Evolutionary conservation across 2,797 vertebrate genomes (phyloP).

Genomic region (Gymnocypris eckloni): DNA sequence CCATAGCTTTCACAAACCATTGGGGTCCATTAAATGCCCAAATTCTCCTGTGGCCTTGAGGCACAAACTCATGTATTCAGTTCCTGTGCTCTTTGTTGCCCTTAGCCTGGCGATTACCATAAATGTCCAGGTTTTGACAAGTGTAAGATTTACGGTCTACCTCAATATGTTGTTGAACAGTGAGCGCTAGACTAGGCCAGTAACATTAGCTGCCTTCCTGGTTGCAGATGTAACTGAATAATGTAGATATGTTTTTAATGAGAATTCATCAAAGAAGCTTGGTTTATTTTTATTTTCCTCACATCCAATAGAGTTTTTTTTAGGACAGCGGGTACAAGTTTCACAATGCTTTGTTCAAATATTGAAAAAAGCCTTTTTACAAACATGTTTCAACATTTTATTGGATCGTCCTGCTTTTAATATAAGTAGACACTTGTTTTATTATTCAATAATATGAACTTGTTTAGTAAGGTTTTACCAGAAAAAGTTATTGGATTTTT

Average conservation of each 20-base stretch:
- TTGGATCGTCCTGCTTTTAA: background rate
- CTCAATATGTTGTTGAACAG: background rate
- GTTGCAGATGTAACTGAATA: background rate
- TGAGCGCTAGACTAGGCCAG: background rate
- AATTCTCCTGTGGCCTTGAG: conserved; percentile 2
- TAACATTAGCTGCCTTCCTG: conserved; percentile 12
- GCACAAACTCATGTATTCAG: background rate
- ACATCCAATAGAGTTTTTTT: background rate
- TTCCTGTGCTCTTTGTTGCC: background rate
- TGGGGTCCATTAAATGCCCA: background rate
- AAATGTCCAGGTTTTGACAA: conserved; percentile 31
- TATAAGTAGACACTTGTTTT: background rate
- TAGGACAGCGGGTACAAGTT: background rate
- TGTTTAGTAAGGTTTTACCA: background rate
- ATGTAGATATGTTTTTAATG: too few relatives aligned
- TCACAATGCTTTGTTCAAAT: conserved; percentile 17
- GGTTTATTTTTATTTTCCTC: background rate
- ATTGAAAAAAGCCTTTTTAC: conserved; percentile 17
- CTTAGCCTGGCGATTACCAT: background rate
- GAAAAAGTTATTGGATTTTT: background rate
- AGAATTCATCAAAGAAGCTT: background rate
- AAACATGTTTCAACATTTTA: background rate
- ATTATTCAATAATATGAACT: background rate
- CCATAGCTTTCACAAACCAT: background rate
- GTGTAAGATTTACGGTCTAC: background rate